phyloP scores from a whole-genome alignment of 2,113 vertebrate genomes.

The Heloderma charlesbogerti region DNA sequence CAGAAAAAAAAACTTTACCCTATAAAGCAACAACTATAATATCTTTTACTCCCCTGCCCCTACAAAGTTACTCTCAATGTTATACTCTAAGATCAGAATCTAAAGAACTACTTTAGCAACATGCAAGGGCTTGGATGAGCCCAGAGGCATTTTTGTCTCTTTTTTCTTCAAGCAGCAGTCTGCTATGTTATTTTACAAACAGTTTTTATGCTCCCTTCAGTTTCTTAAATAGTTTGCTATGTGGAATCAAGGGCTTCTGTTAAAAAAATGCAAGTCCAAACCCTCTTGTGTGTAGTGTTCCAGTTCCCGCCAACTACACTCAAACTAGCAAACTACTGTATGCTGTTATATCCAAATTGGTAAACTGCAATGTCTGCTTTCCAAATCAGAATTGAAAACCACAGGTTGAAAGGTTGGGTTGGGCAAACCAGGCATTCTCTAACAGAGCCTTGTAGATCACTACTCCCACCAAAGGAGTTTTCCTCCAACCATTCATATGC shows the following conservation, averaged over 20 bases:
- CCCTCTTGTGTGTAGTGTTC: neutral
- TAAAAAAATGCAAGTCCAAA: neutral
- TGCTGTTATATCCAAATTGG: neutral
- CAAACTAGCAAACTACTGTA: neutral
- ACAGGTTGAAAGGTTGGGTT: neutral
- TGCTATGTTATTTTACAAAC: neutral
- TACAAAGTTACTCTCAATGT: neutral
- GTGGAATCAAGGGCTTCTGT: neutral
- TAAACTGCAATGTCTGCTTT: neutral
- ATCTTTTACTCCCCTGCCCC: neutral
- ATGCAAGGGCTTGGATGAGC: neutral
- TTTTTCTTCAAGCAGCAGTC: neutral
- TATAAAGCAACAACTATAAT: neutral
- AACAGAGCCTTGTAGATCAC: too few relatives aligned
- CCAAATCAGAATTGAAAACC: neutral
- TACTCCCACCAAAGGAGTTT: too few relatives aligned
- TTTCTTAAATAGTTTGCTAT: neutral
- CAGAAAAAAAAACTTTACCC: neutral
- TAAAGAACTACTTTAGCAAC: neutral
- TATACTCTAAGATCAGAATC: fast-evolving
- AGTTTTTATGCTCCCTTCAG: neutral
- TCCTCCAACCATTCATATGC: too few relatives aligned
- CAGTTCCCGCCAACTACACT: neutral
- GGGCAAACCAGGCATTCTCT: neutral
- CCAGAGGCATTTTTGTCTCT: fast-evolving